Base-by-base conservation (phyloP, 2,113 vertebrate species). In the Aegithalos caudatus region DNA sequence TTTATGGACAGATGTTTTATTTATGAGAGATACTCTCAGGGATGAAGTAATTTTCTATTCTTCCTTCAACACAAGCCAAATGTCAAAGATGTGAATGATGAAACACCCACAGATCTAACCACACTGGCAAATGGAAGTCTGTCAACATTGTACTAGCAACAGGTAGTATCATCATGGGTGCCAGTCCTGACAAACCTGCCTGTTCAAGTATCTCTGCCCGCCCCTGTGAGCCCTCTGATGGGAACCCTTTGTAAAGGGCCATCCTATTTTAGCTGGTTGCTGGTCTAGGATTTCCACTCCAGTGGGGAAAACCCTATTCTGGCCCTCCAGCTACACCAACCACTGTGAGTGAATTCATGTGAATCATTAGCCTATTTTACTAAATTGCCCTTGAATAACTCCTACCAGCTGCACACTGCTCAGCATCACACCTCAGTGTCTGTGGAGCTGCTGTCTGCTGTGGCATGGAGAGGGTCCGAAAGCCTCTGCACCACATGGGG, bases 321-420 rank as follows among this genome's bases (percentile, higher is more conserved):
- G 16, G 33, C 72, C 45, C 27, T 73, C 64, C 90, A 4, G 15
- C 82, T 81, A 50, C 62, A 80, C 64, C 51, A 60, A 42, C 54
- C 14, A 20, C 60, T 19, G 42, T 24, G 62, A 90, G 29, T 0
- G 4, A 93, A 72, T 86, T 86, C 31, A 44, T 62, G 51, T n/a
- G 40, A 92, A 48, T 66, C 9, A 2, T 85, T 67, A 81, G 42
- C 33, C 33, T 78, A 62, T 91, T 94, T 96, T 90, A 61, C 90
- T 96, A 90, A 95, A 89, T 93, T 80, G 54, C 10, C 81, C 87
- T 53, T 88, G 83, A 85, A 82, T 65, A 69, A 94, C 57, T 80
- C 47, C 44, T 74, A 88, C 44, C 58, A 91, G 40, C 61, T 93
- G 90, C 71, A 71, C 71, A 47, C 29, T 81, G 74, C 73, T 77